phyloP scores from a whole-genome alignment of 2,888 invertebrate genomes.

The Lasioglossum vierecki region DNA sequence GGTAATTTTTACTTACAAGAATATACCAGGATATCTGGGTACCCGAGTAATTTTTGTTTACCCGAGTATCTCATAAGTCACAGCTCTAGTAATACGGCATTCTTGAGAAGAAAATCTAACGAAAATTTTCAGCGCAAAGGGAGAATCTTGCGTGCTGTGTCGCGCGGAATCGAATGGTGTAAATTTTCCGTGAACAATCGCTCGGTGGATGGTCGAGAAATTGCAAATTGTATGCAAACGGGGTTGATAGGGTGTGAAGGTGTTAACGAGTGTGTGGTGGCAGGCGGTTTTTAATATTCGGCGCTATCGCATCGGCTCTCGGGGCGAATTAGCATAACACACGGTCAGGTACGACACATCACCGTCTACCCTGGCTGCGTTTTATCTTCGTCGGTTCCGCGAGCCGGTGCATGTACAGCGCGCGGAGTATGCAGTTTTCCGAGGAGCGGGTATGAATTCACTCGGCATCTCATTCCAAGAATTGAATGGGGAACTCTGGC shows the following conservation, averaged over 20 bases:
- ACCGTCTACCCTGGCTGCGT: background rate
- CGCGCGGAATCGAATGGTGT: background rate
- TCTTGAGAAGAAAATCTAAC: background rate
- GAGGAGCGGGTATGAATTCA: background rate
- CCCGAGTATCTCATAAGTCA: no score
- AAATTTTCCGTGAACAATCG: background rate
- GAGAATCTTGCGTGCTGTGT: background rate
- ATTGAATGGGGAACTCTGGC: background rate
- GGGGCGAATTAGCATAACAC: conserved; percentile 9
- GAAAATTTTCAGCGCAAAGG: background rate
- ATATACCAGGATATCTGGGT: no score
- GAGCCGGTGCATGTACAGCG: background rate
- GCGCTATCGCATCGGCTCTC: conserved; percentile 1
- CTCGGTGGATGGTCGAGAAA: background rate
- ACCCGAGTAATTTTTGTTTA: no score
- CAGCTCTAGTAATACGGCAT: no score
- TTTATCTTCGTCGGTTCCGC: background rate
- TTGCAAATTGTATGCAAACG: background rate
- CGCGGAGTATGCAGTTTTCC: conserved; percentile 4
- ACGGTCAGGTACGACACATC: background rate
- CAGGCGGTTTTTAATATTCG: conserved; percentile 34
- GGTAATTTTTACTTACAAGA: no score
- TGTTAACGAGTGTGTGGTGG: background rate
- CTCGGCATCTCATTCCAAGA: background rate
- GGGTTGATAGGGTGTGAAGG: background rate